Percentiles rank a stretch among this genome's conserved stretches.
Evolutionary conservation across 2,888 invertebrate species (phyloP).

Genomic region (Neria commutata): DNA sequence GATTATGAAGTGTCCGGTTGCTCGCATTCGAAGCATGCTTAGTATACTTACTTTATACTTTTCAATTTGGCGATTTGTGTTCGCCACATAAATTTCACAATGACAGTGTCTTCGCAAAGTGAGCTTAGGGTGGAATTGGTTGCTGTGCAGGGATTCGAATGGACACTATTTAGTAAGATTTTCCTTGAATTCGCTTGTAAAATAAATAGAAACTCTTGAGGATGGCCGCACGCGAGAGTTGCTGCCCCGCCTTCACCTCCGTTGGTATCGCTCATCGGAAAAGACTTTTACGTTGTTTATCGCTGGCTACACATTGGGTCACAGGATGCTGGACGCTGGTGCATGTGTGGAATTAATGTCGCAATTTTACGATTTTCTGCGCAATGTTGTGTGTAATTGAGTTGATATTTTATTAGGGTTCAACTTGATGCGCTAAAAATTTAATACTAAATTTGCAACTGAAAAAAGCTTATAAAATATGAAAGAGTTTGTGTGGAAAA

Average conservation of each 20-base stretch:
- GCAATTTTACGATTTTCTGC: background rate
- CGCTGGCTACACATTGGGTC: background rate
- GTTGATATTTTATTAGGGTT: background rate
- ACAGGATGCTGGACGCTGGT: background rate
- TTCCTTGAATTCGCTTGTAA: background rate
- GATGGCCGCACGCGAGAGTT: background rate
- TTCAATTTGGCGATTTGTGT: background rate
- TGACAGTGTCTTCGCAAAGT: background rate
- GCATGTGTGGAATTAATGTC: background rate
- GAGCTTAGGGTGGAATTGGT: background rate
- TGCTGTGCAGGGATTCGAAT: background rate
- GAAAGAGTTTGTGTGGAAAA: background rate
- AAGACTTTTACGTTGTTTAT: background rate
- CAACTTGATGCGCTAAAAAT: background rate
- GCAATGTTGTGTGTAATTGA: constrained; percentile 1
- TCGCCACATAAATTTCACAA: background rate
- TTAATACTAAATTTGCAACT: background rate
- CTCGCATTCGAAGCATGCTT: too few relatives aligned
- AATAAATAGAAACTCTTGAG: background rate
- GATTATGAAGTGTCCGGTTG: background rate
- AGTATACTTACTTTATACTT: too few relatives aligned
- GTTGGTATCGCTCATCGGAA: too few relatives aligned
- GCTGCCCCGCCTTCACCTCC: background rate
- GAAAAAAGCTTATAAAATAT: background rate
- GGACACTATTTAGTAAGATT: background rate